Evolutionary conservation across 2,797 vertebrate genomes (phyloP), one percentile per base, ranked within the genome.

Genomic region (Amblyraja radiata): DNA sequence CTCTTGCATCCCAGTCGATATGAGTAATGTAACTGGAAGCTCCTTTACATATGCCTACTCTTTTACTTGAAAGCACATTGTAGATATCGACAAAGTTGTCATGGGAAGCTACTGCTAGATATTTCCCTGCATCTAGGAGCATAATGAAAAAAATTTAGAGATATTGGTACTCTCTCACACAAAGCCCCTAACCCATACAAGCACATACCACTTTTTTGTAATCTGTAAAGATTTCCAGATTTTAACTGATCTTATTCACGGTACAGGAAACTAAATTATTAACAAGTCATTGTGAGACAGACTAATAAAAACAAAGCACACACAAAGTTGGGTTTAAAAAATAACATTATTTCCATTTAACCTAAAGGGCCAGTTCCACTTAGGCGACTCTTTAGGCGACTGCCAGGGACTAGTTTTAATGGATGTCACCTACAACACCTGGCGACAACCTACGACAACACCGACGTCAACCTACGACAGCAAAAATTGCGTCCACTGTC

Each of bases 1-100:
- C 99, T 96, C 98, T 97, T 28, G 96, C 95, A 94, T 99, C 99
- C 99, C 99, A 99, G 97, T 99, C 99, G 21, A 99, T 96, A 95
- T 99, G 99, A 0, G 98, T 98, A 95, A 99, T 96, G 94, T 97
- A 98, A 95, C 98, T 98, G 25, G 97, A 97, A 0, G 98, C 97
- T 91, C 98, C 98, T 96, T 98, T 99, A 94, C 99, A 99, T 96
- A 99, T 98, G 81, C 98, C 99, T 10, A 99, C 98, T 93, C 98
- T 97, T 95, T 99, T 99, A 95, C 98, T 99, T 94, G 97, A 98
- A 93, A 99, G 97, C 1, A 99, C 98, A 0, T 99, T 99, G 96
- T 99, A 99, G 94, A 99, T 98, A 95, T 99, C 99, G 94, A 99
- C 98, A 93, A 99, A 99, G 93, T 98, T 98, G 93, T 99, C 99